These are phyloP conservation scores for Theocolax elegans DNA, from an alignment of 1,140 invertebrate genomes.

Conservation along the genomic window DNA sequence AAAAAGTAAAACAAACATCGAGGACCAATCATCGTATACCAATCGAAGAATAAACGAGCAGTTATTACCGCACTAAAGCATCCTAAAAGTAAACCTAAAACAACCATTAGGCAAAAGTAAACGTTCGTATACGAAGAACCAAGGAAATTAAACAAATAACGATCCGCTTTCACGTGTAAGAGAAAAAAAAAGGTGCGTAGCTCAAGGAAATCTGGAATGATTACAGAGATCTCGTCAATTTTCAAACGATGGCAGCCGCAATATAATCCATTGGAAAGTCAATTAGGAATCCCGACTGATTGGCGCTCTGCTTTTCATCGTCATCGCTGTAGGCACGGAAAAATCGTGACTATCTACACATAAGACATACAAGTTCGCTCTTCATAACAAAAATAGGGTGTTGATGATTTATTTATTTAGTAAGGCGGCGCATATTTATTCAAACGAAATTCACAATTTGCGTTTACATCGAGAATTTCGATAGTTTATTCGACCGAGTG, in stretches of 20 bases:
- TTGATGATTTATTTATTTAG: too few relatives aligned
- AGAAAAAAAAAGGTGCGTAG: not conserved
- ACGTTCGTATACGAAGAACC: too few relatives aligned
- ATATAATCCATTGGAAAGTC: slow-evolving; percentile 20
- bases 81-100: too few relatives aligned
- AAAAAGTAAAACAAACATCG: too few relatives aligned
- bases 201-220: not conserved
- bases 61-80: not conserved
- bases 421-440: too few relatives aligned
- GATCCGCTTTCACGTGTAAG: not conserved
- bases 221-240: not conserved
- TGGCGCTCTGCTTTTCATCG: slow-evolving; percentile 18
- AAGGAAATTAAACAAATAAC: not conserved
- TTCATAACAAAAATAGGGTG: too few relatives aligned
- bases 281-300: slow-evolving; percentile 32
- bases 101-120: too few relatives aligned
- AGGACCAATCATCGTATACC: too few relatives aligned
- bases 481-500: too few relatives aligned
- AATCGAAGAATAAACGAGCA: not conserved
- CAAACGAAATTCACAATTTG: too few relatives aligned
- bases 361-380: not conserved
- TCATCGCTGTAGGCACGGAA: not conserved
- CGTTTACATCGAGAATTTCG: too few relatives aligned
- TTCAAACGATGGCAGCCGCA: not conserved
- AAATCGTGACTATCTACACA: not conserved